Evolutionary conservation across 2,113 vertebrate species (phyloP).

Genomic region (Solea senegalensis): DNA sequence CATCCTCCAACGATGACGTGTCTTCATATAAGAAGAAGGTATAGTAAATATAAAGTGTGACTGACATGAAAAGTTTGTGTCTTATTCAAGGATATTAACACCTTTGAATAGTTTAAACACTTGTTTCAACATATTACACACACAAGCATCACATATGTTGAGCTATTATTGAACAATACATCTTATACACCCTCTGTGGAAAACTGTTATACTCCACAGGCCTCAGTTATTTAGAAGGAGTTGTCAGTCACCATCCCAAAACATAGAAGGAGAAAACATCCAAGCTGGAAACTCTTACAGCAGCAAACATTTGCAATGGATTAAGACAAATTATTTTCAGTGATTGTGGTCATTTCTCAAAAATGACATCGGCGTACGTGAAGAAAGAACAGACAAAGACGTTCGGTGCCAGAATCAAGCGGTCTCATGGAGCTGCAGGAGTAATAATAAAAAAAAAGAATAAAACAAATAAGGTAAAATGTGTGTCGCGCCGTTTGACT

Average conservation of each 20-base stretch:
- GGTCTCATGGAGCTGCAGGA: slow-evolving; percentile 1
- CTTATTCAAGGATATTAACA: slow-evolving; percentile 30
- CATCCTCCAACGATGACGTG: slow-evolving; percentile 84
- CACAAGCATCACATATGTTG: slow-evolving; percentile 6
- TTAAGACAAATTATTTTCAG: slow-evolving; percentile 59
- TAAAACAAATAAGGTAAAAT: background rate
- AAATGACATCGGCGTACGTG: slow-evolving; percentile 40
- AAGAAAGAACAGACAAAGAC: slow-evolving; percentile 23
- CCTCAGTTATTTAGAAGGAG: slow-evolving; percentile 5
- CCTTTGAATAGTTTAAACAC: slow-evolving; percentile 20
- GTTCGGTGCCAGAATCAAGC: slow-evolving; percentile 22
- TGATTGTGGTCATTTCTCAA: slow-evolving; percentile 59
- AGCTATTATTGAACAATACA: background rate
- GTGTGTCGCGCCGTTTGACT: slow-evolving; percentile 19
- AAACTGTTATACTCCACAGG: slow-evolving; percentile 11
- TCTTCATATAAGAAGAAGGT: slow-evolving; percentile 88
- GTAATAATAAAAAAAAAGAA: slow-evolving; percentile 9
- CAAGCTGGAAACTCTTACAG: slow-evolving; percentile 48
- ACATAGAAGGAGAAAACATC: slow-evolving; percentile 10
- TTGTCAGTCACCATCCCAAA: slow-evolving; percentile 1
- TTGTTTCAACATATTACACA: slow-evolving; percentile 11
- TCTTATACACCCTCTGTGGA: slow-evolving; percentile 32
- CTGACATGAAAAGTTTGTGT: no score
- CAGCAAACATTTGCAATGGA: slow-evolving; percentile 49
- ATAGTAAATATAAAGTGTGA: slow-evolving; percentile 35